A percentile compares a stretch with the other conserved stretches of the same genome.
phyloP scores from a whole-genome alignment of 2,888 invertebrate genomes.

The Pollenia griseotomentosa region DNA sequence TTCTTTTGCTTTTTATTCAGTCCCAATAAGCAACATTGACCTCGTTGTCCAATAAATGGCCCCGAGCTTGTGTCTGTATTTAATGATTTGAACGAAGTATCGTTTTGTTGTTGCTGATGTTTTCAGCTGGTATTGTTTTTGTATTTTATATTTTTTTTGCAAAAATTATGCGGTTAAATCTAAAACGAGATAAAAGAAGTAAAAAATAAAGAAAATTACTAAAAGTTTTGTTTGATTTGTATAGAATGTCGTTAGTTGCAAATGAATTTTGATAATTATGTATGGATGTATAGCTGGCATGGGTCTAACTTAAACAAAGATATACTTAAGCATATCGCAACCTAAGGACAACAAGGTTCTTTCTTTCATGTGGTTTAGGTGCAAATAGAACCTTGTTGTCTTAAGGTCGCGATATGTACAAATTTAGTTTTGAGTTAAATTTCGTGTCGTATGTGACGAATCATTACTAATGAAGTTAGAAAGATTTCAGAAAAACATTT shows the following conservation, averaged over 20 bases:
- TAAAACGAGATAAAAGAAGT: slow-evolving; percentile 59
- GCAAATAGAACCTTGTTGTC: too few relatives aligned
- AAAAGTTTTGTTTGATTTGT: neutral
- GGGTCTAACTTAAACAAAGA: neutral
- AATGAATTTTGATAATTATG: slow-evolving; percentile 14
- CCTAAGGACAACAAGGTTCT: too few relatives aligned
- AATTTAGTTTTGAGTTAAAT: neutral
- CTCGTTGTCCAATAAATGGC: slow-evolving; percentile 70
- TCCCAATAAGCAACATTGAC: slow-evolving; percentile 56
- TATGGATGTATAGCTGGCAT: neutral
- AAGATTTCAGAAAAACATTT: neutral
- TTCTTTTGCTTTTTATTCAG: slow-evolving; percentile 39
- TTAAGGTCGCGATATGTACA: too few relatives aligned
- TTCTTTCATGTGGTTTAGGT: too few relatives aligned
- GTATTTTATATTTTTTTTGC: neutral
- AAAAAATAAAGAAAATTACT: slow-evolving; percentile 35
- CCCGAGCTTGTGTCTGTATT: slow-evolving; percentile 54
- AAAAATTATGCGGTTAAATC: slow-evolving; percentile 51
- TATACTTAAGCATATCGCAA: neutral
- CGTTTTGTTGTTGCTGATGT: slow-evolving; percentile 9
- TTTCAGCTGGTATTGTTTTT: slow-evolving; percentile 17
- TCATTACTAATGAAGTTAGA: too few relatives aligned
- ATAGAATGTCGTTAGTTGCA: neutral
- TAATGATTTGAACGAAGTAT: slow-evolving; percentile 12
- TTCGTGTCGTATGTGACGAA: too few relatives aligned